These are phyloP conservation scores for Agrenia bidenticulata DNA, from an alignment of 2,888 invertebrate species.

Conservation along the genomic window DNA sequence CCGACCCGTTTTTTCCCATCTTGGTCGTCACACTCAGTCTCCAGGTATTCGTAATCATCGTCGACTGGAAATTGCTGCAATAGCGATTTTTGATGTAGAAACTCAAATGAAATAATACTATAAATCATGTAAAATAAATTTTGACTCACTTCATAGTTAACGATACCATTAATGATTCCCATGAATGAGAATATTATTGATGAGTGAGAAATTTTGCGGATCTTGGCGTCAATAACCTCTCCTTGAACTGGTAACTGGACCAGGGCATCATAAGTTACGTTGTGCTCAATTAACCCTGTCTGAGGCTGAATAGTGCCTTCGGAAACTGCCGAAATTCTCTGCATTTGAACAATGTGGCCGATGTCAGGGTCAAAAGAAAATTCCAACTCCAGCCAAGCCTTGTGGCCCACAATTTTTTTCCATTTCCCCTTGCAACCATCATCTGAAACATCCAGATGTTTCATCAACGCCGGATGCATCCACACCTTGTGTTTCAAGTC, in stretches of 20 bases:
- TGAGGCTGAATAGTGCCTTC: neutral
- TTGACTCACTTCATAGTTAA: neutral
- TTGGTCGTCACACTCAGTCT: neutral
- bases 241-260: neutral
- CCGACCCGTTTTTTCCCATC: neutral
- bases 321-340: neutral
- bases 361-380: neutral
- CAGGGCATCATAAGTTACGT: neutral
- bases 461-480: too few relatives aligned
- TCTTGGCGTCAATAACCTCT: neutral
- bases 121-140: neutral
- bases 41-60: neutral
- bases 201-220: neutral
- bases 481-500: too few relatives aligned
- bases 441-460: too few relatives aligned
- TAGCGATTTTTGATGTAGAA: neutral
- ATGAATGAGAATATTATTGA: neutral
- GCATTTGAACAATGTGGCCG: neutral
- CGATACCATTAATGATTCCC: neutral
- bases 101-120: too few relatives aligned
- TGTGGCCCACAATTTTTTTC: neutral
- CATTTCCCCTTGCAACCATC: neutral
- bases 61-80: slow-evolving; percentile 1
- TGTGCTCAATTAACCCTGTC: neutral
- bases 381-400: neutral